Evolutionary conservation across 2,797 vertebrate species (phyloP), one percentile per base, ranked within the genome.

Genomic region (Chromis chromis): DNA sequence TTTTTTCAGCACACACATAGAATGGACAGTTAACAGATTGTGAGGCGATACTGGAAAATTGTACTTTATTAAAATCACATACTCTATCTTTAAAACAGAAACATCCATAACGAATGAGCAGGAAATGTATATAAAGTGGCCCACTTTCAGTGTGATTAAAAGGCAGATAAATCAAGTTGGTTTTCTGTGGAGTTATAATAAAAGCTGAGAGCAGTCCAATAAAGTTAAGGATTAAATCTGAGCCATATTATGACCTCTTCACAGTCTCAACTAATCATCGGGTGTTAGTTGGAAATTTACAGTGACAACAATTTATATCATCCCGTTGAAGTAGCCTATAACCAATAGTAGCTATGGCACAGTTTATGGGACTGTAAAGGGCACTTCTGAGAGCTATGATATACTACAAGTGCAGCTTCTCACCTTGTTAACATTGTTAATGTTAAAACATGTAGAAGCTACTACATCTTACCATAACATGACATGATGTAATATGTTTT

Each of bases 311-410:
- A 54, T 62, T 62, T 63, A 57, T 42, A 42, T 24, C 16, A 64
- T 33, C 55, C 27, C 25, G n/a, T 27, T 60, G 16, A 67, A 59
- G n/a, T 49, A 19, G 53, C 27, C 53, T 55, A 28, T 59, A 68
- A 72, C 24, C 13, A 33, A 6, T 6, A 17, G 27, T 24, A 58
- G 22, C 55, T 4, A 22, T 70, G 55, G 16, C 36, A 0, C 28
- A 25, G 16, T 78, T 81, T 63, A 81, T 25, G 56, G 31, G 27
- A 33, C 58, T 52, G 25, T 74, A 63, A 81, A 85, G 66, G 46
- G 16, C 56, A 50, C 6, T 31, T 33, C 39, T 61, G 61, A 66
- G 55, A 65, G 50, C 59, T 53, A 36, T 50, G 24, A 42, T 69
- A 25, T 60, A 19, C 39, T 60, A 16, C 31, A 56, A 49, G 24